A percentile compares a stretch with the other conserved stretches of the same genome.
These are phyloP conservation scores for Semotilus atromaculatus DNA, from an alignment of 2,797 vertebrate species.

Conservation along the genomic window DNA sequence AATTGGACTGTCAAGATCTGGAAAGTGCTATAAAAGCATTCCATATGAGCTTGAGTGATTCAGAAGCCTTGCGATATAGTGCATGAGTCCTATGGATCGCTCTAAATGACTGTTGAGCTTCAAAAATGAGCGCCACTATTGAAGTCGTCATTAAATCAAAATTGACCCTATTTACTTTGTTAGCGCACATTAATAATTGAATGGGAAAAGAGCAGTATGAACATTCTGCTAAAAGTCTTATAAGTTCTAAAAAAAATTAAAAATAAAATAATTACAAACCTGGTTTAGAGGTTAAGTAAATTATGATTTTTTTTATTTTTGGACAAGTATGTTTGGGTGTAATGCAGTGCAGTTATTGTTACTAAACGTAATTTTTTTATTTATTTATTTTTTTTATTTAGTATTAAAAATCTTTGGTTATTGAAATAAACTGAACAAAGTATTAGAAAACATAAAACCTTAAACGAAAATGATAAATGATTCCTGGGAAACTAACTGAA, in stretches of 20 bases:
- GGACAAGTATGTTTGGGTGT: too few relatives aligned
- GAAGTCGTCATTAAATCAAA: too few relatives aligned
- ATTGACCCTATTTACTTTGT: too few relatives aligned
- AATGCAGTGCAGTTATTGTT: neutral
- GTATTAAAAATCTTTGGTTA: neutral
- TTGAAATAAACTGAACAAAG: neutral
- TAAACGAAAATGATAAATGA: neutral
- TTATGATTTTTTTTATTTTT: neutral
- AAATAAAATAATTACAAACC: neutral
- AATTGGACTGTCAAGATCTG: neutral
- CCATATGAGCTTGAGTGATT: neutral
- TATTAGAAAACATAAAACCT: neutral
- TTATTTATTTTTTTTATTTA: too few relatives aligned
- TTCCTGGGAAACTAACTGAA: neutral
- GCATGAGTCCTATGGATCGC: neutral
- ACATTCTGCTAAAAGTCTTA: neutral
- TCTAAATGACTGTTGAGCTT: neutral
- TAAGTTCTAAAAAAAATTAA: too few relatives aligned
- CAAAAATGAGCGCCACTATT: too few relatives aligned
- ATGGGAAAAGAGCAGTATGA: neutral
- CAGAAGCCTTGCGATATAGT: neutral
- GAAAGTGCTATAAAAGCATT: conserved; percentile 1
- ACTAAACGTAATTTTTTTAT: too few relatives aligned
- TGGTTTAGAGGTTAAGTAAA: neutral
- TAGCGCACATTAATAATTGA: neutral